phyloP scores from a whole-genome alignment of 2,797 vertebrate genomes.

The Dromococcyx pavoninus region DNA sequence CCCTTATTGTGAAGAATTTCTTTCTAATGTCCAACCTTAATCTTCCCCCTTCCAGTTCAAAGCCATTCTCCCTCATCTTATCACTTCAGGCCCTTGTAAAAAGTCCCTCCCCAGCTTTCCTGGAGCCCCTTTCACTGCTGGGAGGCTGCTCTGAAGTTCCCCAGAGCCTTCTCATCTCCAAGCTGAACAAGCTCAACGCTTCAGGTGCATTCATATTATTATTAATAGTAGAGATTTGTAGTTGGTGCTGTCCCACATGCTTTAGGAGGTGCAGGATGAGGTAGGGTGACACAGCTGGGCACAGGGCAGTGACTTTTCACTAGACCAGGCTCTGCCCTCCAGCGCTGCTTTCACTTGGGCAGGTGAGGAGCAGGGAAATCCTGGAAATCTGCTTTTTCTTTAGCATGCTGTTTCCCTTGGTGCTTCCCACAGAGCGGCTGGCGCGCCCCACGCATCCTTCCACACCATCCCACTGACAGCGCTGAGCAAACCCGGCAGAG shows the following conservation, averaged over 20 bases:
- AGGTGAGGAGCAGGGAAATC: neutral
- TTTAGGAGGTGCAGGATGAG: neutral
- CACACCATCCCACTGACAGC: neutral
- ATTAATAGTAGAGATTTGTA: neutral
- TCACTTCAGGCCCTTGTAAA: too few relatives aligned
- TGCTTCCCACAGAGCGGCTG: neutral
- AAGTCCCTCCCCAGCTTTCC: too few relatives aligned
- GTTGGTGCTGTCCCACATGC: neutral
- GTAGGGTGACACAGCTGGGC: neutral
- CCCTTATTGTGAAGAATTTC: too few relatives aligned
- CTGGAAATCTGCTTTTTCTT: neutral
- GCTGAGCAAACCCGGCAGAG: neutral
- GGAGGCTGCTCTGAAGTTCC: too few relatives aligned
- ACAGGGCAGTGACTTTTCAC: neutral
- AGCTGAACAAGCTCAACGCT: too few relatives aligned
- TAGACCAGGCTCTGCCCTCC: neutral
- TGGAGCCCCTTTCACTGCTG: too few relatives aligned
- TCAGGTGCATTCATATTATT: neutral
- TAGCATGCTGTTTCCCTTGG: neutral
- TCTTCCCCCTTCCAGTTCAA: too few relatives aligned
- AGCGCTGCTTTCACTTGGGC: accelerated
- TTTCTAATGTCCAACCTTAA: too few relatives aligned
- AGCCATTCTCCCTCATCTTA: too few relatives aligned
- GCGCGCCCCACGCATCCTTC: neutral
- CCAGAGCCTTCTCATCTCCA: too few relatives aligned